Percentiles rank a stretch among this genome's conserved stretches.
phyloP scores from a whole-genome alignment of 2,113 vertebrate genomes.

The Picathartes gymnocephalus region DNA sequence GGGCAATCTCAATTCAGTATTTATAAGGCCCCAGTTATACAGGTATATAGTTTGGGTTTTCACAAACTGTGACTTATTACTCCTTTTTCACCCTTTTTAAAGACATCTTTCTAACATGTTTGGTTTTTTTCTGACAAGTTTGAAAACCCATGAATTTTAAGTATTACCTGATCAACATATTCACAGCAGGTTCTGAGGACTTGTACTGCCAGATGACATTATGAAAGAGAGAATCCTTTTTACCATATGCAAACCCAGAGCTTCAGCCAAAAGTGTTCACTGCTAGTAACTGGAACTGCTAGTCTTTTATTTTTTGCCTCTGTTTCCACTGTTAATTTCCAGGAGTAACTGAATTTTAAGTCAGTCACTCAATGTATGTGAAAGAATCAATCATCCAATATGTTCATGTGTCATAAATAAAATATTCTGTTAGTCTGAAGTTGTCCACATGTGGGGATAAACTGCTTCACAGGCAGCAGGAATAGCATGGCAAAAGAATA shows the following conservation, averaged over 20 bases:
- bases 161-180: not conserved
- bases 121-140: not conserved
- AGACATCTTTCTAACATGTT: not conserved
- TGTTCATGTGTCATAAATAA: not conserved
- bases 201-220: fast-evolving
- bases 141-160: not conserved
- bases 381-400: not conserved
- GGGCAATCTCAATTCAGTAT: not conserved
- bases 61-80: not conserved
- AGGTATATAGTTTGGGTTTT: no score
- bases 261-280: not conserved
- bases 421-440: not conserved
- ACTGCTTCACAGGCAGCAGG: not conserved
- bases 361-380: not conserved
- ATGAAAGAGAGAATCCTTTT: not conserved
- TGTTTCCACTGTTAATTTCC: not conserved
- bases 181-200: not conserved
- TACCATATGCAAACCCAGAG: not conserved
- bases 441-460: not conserved
- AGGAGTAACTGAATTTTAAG: not conserved
- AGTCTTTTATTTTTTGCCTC: not conserved
- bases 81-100: not conserved
- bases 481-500: not conserved
- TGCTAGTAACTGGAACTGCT: not conserved
- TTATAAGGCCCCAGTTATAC: not conserved